These are phyloP conservation scores for Emys orbicularis DNA, from an alignment of 2,797 vertebrate species.

Conservation along the genomic window DNA sequence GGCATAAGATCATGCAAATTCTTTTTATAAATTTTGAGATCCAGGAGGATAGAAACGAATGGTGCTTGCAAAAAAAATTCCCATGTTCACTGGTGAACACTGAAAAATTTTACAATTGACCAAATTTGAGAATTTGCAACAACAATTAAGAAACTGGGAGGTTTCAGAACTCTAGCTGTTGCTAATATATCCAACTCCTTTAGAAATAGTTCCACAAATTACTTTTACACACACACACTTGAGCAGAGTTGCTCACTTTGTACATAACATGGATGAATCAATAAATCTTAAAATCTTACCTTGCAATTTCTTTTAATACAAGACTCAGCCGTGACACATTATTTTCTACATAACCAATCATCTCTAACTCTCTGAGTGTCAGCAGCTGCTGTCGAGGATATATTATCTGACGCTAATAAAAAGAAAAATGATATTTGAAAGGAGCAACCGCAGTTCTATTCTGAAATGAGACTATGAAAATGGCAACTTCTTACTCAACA, in stretches of 20 bases:
- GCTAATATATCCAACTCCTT: background rate
- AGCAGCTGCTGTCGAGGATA: slow-evolving; percentile 95
- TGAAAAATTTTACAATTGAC: background rate
- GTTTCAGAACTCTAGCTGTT: background rate
- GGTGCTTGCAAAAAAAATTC: background rate
- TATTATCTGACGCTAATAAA: slow-evolving; percentile 93
- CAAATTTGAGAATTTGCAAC: background rate
- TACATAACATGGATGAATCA: background rate
- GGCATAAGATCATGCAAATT: background rate
- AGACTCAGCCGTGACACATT: slow-evolving; percentile 92
- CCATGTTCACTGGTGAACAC: background rate
- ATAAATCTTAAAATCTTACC: slow-evolving; percentile 77
- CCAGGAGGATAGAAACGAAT: background rate
- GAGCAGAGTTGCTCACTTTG: background rate
- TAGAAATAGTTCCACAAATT: background rate
- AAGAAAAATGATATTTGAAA: slow-evolving; percentile 15
- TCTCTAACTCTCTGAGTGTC: slow-evolving; percentile 91
- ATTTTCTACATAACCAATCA: slow-evolving; percentile 91
- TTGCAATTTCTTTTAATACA: slow-evolving; percentile 87
- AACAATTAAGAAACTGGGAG: background rate
- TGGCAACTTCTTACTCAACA: background rate
- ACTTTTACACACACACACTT: background rate
- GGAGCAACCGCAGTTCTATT: background rate
- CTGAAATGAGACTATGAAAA: background rate
- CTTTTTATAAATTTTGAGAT: background rate